Base-by-base conservation (phyloP, 2,888 invertebrate genomes). In the Sphaerophoria rueppellii region DNA sequence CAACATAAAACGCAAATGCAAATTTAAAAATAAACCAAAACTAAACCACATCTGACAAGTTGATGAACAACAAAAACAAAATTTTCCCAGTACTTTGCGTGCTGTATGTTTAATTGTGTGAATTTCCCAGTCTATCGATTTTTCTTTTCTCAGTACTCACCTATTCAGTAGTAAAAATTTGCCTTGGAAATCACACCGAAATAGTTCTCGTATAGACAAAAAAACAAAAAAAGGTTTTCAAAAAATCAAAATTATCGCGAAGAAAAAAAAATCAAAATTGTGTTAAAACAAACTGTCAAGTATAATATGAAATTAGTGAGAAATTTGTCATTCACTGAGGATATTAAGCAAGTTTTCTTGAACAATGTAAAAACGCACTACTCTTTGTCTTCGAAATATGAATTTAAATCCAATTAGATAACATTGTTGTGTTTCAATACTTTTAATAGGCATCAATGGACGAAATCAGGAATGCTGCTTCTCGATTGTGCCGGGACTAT, bases 401-500 rank as follows among this genome's bases (percentile, higher is more conserved):
- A 34, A 4, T 7, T 3, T 7, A 5, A 11, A 52, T 14, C 16
- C 54, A 67, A 60, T 63, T 40, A 14, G 40, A 55, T 69, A 52
- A 86, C 61, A 43, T 48, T 52, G 16, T 35, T 61, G 46, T 46
- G 7, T 34, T 16, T 40, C 14, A 57, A 1, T 69, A 34, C 58
- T 50, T 46, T 58, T 52, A 32, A 24, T 35, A 91, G 91, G 91
- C 91, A 72, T 89, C 91, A 70, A 88, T 90, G 69, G 90, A 90
- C 73, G 97, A 97, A 91, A 96, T 97, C 95, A 93, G 95, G 74
- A 95, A 96, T 87, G 95, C 96, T 82, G 97, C 97, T 0, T 95
- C 95, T 16, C 94, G 96, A 88, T 96, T 98, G 88, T 98, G 98
- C 92, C 94, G 96, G 88, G 97, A 98, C 92, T 98, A 97, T 91